Evolutionary conservation across 2,797 vertebrate genomes (phyloP).

Genomic region (Perodicticus potto): DNA sequence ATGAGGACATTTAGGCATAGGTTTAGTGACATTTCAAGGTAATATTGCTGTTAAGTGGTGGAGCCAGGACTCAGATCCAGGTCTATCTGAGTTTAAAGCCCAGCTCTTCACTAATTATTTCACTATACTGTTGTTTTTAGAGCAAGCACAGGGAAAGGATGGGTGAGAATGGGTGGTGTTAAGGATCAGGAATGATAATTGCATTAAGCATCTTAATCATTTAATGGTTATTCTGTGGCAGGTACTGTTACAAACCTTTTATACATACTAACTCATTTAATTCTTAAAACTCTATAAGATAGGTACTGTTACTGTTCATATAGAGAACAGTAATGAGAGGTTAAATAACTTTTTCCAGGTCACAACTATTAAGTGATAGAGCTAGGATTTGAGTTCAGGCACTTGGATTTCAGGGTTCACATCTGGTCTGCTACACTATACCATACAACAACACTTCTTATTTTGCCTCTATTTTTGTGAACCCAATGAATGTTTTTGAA

Average conservation of each 20-base stretch:
- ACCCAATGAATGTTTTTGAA: constrained; percentile 16
- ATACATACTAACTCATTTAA: neutral
- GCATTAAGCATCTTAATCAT: neutral
- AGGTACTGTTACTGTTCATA: neutral
- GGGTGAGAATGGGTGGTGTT: neutral
- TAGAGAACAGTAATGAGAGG: neutral
- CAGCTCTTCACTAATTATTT: neutral
- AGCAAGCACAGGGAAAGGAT: neutral
- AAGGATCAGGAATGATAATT: neutral
- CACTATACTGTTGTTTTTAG: neutral
- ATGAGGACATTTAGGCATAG: neutral
- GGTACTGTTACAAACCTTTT: neutral
- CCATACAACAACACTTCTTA: neutral
- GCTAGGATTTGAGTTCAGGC: neutral
- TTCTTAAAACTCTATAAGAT: neutral
- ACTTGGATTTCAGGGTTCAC: neutral
- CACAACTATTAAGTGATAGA: neutral
- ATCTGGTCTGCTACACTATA: neutral
- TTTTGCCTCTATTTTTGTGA: constrained; percentile 25
- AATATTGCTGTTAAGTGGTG: neutral
- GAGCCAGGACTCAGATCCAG: neutral
- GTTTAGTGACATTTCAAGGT: neutral
- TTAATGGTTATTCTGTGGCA: neutral
- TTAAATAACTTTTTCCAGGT: constrained; percentile 31
- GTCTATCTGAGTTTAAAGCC: neutral